phyloP scores from a whole-genome alignment of 2,888 invertebrate genomes.

The Noctuana brunneofusca region DNA sequence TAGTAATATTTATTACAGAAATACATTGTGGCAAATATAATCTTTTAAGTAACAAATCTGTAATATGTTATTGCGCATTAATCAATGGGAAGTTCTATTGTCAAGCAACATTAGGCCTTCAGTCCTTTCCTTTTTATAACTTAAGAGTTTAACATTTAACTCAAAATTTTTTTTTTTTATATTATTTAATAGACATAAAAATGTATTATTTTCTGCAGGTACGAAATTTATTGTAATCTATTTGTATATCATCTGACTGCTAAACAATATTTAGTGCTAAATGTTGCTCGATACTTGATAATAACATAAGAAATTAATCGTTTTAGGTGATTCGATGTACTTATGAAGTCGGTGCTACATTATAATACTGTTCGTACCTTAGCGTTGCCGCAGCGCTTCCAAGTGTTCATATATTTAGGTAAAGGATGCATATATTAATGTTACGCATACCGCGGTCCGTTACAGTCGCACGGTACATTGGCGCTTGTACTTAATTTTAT shows the following conservation, averaged over 20 bases:
- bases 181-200: too few species aligned
- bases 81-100: not conserved
- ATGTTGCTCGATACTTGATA: constrained; percentile 8
- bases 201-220: too few species aligned
- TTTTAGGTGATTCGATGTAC: constrained; percentile 36
- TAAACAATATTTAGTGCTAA: not conserved
- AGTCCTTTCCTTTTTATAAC: not conserved
- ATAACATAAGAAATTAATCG: not conserved
- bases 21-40: not conserved
- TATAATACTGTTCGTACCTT: constrained; percentile 48
- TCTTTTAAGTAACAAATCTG: not conserved
- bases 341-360: constrained; percentile 69
- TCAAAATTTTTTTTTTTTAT: not conserved
- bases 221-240: too few species aligned
- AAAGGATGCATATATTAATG: constrained; percentile 33
- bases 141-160: not conserved
- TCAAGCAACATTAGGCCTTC: not conserved
- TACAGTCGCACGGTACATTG: constrained; percentile 41
- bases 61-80: not conserved
- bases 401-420: constrained; percentile 46
- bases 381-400: constrained; percentile 42
- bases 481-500: constrained; percentile 70
- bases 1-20: not conserved
- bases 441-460: constrained; percentile 38
- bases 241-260: too few species aligned